Percentiles rank a stretch among this genome's conserved stretches.
phyloP scores from a whole-genome alignment of 1,140 invertebrate species.

The Triops longicaudatus region DNA sequence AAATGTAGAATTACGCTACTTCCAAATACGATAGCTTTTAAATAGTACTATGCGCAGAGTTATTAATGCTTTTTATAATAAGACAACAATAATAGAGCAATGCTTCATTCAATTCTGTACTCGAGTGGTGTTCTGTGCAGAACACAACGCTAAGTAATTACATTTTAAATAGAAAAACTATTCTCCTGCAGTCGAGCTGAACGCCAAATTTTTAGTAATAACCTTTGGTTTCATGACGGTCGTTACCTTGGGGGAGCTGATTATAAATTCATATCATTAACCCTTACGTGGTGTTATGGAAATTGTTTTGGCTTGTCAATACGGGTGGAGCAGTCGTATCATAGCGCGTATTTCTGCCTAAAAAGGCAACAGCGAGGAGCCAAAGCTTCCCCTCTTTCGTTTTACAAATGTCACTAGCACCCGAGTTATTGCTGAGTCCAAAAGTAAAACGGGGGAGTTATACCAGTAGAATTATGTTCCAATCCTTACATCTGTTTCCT shows the following conservation, averaged over 20 bases:
- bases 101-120: no score
- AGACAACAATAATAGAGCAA: no score
- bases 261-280: neutral
- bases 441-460: no score
- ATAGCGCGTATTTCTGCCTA: neutral
- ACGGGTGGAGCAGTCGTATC: neutral
- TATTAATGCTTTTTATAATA: no score
- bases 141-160: neutral
- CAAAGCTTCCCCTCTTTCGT: neutral
- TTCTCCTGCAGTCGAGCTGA: neutral
- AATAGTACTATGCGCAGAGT: no score
- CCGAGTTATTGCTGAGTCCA: no score
- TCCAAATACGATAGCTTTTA: no score
- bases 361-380: neutral
- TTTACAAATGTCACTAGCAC: no score
- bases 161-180: neutral
- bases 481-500: no score
- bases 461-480: no score
- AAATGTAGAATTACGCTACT: no score
- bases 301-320: slow-evolving; percentile 1
- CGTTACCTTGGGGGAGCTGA: neutral
- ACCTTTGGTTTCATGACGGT: neutral
- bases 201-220: neutral
- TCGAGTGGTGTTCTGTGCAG: no score
- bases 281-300: neutral